Evolutionary conservation across 37 sponge, comb jelly and placozoan species (phyloP), one percentile per base, ranked within the genome.

Genomic region (Mnemiopsis leidyi): DNA sequence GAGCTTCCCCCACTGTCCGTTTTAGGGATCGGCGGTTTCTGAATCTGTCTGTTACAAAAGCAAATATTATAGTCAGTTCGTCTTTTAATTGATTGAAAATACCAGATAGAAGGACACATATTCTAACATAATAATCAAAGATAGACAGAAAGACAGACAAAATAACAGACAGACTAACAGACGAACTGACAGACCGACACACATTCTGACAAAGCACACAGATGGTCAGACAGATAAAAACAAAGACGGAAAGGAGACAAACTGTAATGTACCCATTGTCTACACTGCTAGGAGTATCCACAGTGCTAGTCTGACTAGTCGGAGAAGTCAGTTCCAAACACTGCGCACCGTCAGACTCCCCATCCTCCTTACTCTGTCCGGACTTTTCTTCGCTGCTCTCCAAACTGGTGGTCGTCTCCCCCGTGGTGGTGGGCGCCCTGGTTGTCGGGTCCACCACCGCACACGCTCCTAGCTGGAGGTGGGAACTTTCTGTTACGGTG

Each of bases 1-100:
- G 90, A 85, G 23, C 90, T 85, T 0, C 90, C 90, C 13, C 90
- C 90, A 18, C 90, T 85, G 90, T 71, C 75, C 3, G 75, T 71
- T 18, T 71, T 71, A 2, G 30, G 75, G 23, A 71, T 71, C 30
- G 75, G 75, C 3, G 75, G 75, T 18, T 71, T 71, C 75, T 71
- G 26, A 3, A 13, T 28, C n/a, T n/a, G n/a, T n/a, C n/a, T n/a
- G n/a, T n/a, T n/a, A n/a, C n/a, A n/a, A n/a, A n/a, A n/a, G n/a
- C n/a, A n/a, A n/a, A n/a, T n/a, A n/a, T n/a, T n/a, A n/a, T n/a
- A n/a, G n/a, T n/a, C n/a, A n/a, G n/a, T n/a, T n/a, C n/a, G n/a
- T n/a, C n/a, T n/a, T n/a, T n/a, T n/a, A n/a, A n/a, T n/a, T n/a
- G n/a, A n/a, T n/a, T n/a, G n/a, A n/a, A n/a, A n/a, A n/a, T n/a